Base-by-base conservation (phyloP, 2,797 vertebrate species). In the Falco naumanni region DNA sequence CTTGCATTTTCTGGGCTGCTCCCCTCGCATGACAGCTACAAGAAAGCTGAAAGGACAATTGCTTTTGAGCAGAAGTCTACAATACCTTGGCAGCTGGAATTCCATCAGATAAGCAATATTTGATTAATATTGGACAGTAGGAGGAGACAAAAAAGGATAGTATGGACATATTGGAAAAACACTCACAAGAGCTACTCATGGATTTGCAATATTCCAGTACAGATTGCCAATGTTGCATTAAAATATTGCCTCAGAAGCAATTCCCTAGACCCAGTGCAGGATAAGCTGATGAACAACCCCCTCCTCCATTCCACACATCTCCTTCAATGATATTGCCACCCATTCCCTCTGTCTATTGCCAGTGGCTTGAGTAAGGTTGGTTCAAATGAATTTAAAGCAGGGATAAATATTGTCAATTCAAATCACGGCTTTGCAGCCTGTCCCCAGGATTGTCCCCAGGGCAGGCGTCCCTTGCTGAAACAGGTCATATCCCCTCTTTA, bases 181-280 rank as follows among this genome's bases (percentile, higher is more conserved):
- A 92, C 79, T 96, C 82, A 88, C 61, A 91, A 66, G 72, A 90
- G 47, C 69, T 94, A 48, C 63, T 95, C 83, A 95, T 92, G 81
- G 94, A 95, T 96, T 95, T 95, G 90, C 95, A 88, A 95, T 96
- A 96, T 78, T 81, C 94, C 87, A 94, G 48, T 34, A 89, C 28
- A 14, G 61, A 80, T 90, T 96, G 95, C 82, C 94, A 94, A 96
- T 90, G 79, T 10, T 87, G 87, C 93, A 87, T 81, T 96, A 95
- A 95, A 93, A 95, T 96, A 96, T 94, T 96, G 96, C 96, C 72
- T 94, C 81, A 74, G 68, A 90, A 97, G 95, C 95, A 96, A 84
- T 96, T 95, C 86, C 60, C 53, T 50, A 65, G 79, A 48, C 50
- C 68, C 45, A 39, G 33, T 21, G 66, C 59, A 82, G 66, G 68